phyloP scores from a whole-genome alignment of 2,113 vertebrate genomes.

The Paradoxurus hermaphroditus region DNA sequence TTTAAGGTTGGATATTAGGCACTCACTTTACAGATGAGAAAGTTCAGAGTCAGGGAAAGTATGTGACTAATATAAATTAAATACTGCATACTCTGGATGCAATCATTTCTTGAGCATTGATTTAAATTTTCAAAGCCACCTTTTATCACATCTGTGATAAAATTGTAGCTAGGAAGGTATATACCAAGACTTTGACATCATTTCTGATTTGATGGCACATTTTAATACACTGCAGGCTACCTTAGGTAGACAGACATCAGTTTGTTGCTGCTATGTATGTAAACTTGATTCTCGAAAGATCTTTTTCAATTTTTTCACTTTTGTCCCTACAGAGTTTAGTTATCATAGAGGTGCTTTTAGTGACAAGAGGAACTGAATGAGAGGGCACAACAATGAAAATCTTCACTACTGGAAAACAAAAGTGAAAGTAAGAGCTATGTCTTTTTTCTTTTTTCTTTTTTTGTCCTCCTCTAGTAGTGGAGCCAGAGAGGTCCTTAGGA shows the following conservation, averaged over 20 bases:
- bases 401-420: background rate
- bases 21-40: background rate
- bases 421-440: background rate
- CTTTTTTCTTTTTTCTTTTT: background rate
- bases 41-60: background rate
- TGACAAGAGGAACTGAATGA: background rate
- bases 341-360: background rate
- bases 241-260: background rate
- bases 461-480: background rate
- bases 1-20: background rate
- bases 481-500: background rate
- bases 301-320: background rate
- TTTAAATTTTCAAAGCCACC: conserved; percentile 28
- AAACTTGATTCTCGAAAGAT: background rate
- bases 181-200: background rate
- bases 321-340: background rate
- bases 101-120: background rate
- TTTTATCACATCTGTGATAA: background rate
- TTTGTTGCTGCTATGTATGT: background rate
- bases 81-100: background rate
- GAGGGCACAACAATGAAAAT: background rate
- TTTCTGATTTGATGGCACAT: background rate
- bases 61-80: background rate
- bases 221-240: background rate
- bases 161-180: background rate